These are phyloP conservation scores for Dendrolimus pini DNA, from an alignment of 2,888 invertebrate species.

Conservation along the genomic window DNA sequence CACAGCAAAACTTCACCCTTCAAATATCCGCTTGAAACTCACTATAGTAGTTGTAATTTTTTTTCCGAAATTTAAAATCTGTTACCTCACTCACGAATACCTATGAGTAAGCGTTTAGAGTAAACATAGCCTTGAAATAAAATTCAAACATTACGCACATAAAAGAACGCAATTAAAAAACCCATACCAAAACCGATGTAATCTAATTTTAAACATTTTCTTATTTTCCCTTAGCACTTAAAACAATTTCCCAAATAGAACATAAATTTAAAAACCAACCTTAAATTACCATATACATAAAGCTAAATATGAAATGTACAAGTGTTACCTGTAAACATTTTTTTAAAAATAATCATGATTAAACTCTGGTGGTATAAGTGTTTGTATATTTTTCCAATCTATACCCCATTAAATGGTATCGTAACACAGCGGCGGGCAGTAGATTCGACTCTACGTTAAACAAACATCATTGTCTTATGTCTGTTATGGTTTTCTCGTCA, in stretches of 20 bases:
- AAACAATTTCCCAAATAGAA: neutral
- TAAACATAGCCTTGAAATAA: neutral
- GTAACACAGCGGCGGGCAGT: conserved; percentile 14
- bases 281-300: neutral
- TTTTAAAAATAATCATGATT: conserved; percentile 7
- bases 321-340: neutral
- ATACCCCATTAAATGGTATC: conserved; percentile 9
- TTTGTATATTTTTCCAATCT: conserved; percentile 18
- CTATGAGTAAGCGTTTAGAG: no score
- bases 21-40: no score
- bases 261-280: neutral
- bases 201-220: neutral
- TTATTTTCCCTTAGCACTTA: neutral
- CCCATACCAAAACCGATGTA: neutral
- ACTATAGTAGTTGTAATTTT: no score
- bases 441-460: conserved; percentile 18
- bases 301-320: neutral
- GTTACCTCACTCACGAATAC: no score
- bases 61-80: no score
- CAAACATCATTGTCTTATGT: conserved; percentile 9
- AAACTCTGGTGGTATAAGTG: conserved; percentile 2
- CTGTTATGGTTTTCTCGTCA: neutral
- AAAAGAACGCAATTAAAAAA: neutral
- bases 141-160: neutral
- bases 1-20: no score